A percentile compares a stretch with the other conserved stretches of the same genome.
Evolutionary conservation across 2,888 invertebrate species (phyloP).

Genomic region (Stenichneumon culpator): DNA sequence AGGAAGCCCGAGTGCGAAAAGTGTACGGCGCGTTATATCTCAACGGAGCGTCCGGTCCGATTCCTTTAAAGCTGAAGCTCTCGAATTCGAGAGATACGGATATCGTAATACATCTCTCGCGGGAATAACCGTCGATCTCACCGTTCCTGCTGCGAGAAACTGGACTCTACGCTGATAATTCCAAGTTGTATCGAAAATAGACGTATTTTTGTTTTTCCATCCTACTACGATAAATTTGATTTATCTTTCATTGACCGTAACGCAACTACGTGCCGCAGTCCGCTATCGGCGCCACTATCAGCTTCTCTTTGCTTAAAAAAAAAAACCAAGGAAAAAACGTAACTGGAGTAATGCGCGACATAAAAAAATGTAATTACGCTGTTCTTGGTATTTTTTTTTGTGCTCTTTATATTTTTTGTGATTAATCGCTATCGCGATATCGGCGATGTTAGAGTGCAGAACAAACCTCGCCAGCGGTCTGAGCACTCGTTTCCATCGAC

Average conservation of each 20-base stretch:
- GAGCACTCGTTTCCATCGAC: slow-evolving; percentile 38
- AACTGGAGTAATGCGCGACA: no score
- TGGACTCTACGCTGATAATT: background rate
- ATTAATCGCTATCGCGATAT: slow-evolving; percentile 49
- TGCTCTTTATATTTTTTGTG: slow-evolving; percentile 5
- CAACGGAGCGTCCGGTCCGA: slow-evolving; percentile 12
- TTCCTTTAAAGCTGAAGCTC: slow-evolving; percentile 31
- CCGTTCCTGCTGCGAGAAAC: background rate
- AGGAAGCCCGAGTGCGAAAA: background rate
- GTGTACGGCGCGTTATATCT: slow-evolving; percentile 1
- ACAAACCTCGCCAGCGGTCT: slow-evolving; percentile 44
- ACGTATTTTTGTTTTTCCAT: background rate
- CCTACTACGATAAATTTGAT: background rate
- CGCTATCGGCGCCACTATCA: no score
- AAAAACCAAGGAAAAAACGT: no score
- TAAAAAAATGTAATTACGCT: background rate
- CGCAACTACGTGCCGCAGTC: background rate
- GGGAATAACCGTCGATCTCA: background rate
- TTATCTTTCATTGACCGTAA: background rate
- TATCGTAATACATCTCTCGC: background rate
- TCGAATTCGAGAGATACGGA: background rate
- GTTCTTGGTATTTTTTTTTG: slow-evolving; percentile 9
- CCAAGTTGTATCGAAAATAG: background rate
- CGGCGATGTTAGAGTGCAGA: slow-evolving; percentile 61
- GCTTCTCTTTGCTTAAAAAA: no score